These are phyloP conservation scores for Mechanitis messenoides DNA, from an alignment of 2,888 invertebrate species.

Conservation along the genomic window DNA sequence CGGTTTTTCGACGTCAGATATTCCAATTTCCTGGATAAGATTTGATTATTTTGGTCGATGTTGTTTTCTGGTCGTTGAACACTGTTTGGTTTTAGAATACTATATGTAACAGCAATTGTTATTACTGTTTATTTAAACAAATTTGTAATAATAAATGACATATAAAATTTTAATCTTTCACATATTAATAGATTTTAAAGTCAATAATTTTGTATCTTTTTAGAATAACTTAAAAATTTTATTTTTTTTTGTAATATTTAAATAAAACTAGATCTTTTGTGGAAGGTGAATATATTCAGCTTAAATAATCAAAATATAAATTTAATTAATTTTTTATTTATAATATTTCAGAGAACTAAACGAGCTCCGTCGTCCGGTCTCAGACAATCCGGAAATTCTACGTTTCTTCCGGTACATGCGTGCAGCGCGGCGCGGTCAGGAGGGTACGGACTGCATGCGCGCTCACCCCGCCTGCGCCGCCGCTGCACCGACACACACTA, in stretches of 20 bases:
- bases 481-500: constrained; percentile 83
- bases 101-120: too few species aligned
- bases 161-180: too few species aligned
- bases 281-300: too few species aligned
- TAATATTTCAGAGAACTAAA: constrained; percentile 83
- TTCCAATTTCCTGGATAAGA: constrained; percentile 5
- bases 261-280: too few species aligned
- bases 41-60: constrained; percentile 2
- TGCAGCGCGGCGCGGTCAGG: constrained; percentile 90
- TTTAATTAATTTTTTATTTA: background rate
- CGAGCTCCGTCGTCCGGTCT: constrained; percentile 88
- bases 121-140: too few species aligned
- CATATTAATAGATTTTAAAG: too few species aligned
- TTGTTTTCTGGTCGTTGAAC: background rate
- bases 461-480: constrained; percentile 80
- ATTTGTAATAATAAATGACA: too few species aligned
- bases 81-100: background rate
- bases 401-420: constrained; percentile 94
- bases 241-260: too few species aligned
- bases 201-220: too few species aligned
- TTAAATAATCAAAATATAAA: too few species aligned
- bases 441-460: constrained; percentile 84
- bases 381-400: constrained; percentile 90
- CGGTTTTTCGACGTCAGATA: constrained; percentile 3
- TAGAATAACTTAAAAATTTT: too few species aligned